Percentiles rank a stretch among this genome's conserved stretches.
Evolutionary conservation across 2,888 invertebrate species (phyloP).

Genomic region (Scaptomyza tumidula): DNA sequence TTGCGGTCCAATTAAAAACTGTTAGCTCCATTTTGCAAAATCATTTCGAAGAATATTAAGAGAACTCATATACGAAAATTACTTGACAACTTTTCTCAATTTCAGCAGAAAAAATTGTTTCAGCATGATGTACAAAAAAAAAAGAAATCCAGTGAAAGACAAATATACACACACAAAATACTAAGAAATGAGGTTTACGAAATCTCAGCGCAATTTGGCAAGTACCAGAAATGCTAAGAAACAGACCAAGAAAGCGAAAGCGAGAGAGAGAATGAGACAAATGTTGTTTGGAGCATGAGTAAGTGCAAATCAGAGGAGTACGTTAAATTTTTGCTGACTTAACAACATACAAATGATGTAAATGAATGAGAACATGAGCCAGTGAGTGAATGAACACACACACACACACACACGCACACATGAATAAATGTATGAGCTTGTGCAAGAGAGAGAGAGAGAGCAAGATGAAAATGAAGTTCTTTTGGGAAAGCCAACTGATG

Average conservation of each 20-base stretch:
- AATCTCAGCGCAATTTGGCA: constrained; percentile 62
- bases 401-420: constrained; percentile 24
- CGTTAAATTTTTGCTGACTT: constrained; percentile 78
- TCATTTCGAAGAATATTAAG: constrained; percentile 71
- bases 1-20: constrained; percentile 51
- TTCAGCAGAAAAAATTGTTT: constrained; percentile 15
- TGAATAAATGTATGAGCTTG: constrained; percentile 74
- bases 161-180: constrained; percentile 6
- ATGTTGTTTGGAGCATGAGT: constrained; percentile 28
- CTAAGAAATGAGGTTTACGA: constrained; percentile 40
- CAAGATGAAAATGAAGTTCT: constrained; percentile 52
- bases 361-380: constrained; percentile 73
- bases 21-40: constrained; percentile 54
- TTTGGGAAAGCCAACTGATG: constrained; percentile 40
- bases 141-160: constrained; percentile 47
- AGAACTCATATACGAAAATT: constrained; percentile 45
- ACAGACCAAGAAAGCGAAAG: not conserved
- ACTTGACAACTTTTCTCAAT: constrained; percentile 45
- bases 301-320: constrained; percentile 73
- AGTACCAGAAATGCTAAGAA: constrained; percentile 22
- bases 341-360: constrained; percentile 80
- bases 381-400: constrained; percentile 52
- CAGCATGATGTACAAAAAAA: constrained; percentile 40
- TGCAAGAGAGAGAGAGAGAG: not conserved
- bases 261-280: not conserved